Evolutionary conservation across 2,113 vertebrate species (phyloP).

Genomic region (Isichthys henryi): DNA sequence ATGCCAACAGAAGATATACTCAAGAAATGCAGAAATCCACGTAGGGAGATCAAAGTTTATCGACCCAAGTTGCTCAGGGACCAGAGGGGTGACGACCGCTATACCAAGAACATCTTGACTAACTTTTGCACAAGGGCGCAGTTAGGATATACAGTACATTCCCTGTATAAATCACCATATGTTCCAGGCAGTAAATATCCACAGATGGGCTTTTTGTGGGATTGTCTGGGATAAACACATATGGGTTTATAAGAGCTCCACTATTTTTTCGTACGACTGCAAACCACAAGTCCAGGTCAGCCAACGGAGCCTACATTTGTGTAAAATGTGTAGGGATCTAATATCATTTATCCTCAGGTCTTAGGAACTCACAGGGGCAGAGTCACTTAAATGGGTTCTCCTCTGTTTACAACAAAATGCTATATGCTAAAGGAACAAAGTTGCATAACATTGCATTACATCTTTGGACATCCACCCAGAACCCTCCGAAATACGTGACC

Average conservation of each 20-base stretch:
- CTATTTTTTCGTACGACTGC: not conserved
- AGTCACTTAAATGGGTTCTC: not conserved
- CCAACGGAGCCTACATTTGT: not conserved
- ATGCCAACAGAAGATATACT: not conserved
- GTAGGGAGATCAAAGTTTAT: not conserved
- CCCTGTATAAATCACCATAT: not conserved
- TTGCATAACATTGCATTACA: not conserved
- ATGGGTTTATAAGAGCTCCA: not conserved
- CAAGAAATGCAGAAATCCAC: not conserved
- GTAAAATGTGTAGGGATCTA: not conserved
- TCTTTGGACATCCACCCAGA: not conserved
- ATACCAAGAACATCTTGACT: constrained; percentile 3
- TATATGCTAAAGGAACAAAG: not conserved
- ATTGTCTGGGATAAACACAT: not conserved
- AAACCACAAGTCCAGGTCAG: not conserved
- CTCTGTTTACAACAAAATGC: not conserved
- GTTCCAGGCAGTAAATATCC: not conserved
- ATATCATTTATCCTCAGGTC: not conserved
- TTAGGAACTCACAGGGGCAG: not conserved
- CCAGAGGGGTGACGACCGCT: not conserved
- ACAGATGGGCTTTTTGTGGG: not conserved
- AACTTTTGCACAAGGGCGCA: not conserved
- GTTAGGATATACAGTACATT: not conserved
- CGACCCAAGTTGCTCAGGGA: not conserved
- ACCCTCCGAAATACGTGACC: not conserved